A percentile compares a stretch with the other conserved stretches of the same genome.
Evolutionary conservation across 2,888 invertebrate species (phyloP).

Genomic region (Osmoderma eremita): DNA sequence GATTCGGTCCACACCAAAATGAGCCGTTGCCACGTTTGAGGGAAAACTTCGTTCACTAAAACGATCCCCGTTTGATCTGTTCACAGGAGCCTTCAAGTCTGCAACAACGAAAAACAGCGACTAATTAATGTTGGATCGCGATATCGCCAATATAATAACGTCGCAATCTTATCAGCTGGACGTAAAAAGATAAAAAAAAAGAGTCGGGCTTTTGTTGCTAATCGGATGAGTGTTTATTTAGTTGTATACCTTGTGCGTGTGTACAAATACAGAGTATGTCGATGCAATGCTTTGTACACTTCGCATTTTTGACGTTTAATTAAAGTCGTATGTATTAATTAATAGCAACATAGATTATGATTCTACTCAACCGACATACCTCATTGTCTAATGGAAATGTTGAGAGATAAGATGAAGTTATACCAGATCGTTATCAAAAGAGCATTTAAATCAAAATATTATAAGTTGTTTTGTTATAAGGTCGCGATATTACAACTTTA

Average conservation of each 20-base stretch:
- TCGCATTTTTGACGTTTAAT: too few relatives aligned
- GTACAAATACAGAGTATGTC: slow-evolving; percentile 3
- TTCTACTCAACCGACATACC: too few relatives aligned
- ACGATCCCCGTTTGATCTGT: background rate
- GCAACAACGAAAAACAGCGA: slow-evolving; percentile 21
- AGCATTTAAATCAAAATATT: too few relatives aligned
- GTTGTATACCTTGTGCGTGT: background rate
- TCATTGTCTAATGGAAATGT: too few relatives aligned
- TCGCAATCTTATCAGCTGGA: slow-evolving; percentile 21
- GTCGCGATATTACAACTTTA: too few relatives aligned
- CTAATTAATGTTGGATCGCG: slow-evolving; percentile 14
- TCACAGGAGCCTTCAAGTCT: slow-evolving; percentile 15
- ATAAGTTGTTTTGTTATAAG: too few relatives aligned
- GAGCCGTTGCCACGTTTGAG: background rate
- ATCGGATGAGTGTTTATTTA: slow-evolving; percentile 15
- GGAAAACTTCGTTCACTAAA: background rate
- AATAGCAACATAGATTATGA: too few relatives aligned
- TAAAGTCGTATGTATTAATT: too few relatives aligned
- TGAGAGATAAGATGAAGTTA: too few relatives aligned
- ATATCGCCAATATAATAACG: slow-evolving; percentile 21
- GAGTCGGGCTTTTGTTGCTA: slow-evolving; percentile 1
- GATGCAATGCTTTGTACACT: background rate
- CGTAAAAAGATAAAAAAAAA: slow-evolving; percentile 8
- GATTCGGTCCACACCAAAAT: too few relatives aligned
- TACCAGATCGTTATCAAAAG: too few relatives aligned